Conservation (phyloP, 2,797 vertebrate genomes). For the Tinamus major region DNA sequence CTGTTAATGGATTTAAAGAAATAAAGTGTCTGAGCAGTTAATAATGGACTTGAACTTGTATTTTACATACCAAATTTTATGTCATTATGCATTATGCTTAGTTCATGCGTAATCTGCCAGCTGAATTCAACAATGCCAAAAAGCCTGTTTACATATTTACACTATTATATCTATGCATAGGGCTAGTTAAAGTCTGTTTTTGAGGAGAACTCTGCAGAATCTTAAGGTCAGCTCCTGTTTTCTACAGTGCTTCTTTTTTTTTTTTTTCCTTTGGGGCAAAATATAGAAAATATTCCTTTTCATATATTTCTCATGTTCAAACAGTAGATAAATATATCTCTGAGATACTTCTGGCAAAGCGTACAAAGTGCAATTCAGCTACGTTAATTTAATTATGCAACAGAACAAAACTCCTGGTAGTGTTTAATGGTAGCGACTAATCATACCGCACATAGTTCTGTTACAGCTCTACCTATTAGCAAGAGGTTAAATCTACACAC, state of each 20-base stretch:
- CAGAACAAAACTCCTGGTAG: neutral
- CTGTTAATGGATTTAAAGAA: constrained; percentile 35
- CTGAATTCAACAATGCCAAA: neutral
- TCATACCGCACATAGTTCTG: neutral
- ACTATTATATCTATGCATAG: neutral
- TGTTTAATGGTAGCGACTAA: neutral
- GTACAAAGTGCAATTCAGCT: neutral
- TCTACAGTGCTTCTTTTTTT: neutral
- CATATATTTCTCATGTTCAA: neutral
- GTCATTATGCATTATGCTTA: neutral
- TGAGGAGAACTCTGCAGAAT: neutral
- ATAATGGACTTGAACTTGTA: neutral
- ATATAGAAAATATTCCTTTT: neutral
- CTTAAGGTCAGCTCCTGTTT: neutral
- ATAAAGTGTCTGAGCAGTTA: constrained; percentile 30
- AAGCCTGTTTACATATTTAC: neutral
- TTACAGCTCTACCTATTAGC: neutral
- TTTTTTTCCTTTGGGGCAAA: neutral
- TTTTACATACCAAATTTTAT: constrained; percentile 6
- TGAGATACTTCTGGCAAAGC: neutral
- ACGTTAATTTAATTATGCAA: neutral
- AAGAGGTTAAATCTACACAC: neutral
- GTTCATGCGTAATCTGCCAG: neutral
- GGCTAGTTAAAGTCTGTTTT: neutral
- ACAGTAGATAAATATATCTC: neutral